Evolutionary conservation across 2,113 vertebrate species (phyloP), one percentile per base, ranked within the genome.

Genomic region (Peromyscus leucopus): DNA sequence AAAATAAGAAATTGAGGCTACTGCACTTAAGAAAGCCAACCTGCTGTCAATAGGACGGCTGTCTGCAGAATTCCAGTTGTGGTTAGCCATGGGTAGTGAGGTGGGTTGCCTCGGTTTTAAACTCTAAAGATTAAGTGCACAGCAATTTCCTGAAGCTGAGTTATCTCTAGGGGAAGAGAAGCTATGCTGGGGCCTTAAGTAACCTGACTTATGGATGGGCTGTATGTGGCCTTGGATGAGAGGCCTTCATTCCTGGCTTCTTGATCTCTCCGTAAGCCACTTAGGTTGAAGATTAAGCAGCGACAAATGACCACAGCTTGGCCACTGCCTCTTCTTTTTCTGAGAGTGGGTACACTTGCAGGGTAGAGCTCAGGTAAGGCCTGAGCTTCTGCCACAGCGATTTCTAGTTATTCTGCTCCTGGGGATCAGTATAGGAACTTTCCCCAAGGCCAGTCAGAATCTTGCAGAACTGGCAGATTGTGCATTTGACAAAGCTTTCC

Each of bases 81-180:
- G 83, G 24, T 74, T 0, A 2, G 26, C 42, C 1, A 1, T 59
- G 39, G 85, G 65, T 48, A 46, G 75, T 63, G 57, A 92, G 83
- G 78, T 86, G 33, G 22, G 94, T 78, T 93, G 71, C 85, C 85
- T 90, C 75, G 80, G 84, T 75, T 61, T 89, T 94, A 83, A 93
- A n/a, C 59, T 95, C 76, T 83, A n/a, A 76, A 90, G 95, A 96
- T 97, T 96, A 97, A 97, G 95, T 83, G 76, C 31, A 89, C 67
- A 96, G 94, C 92, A 95, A 46, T 96, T 98, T 97, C 95, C 96
- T 97, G 95, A 95, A 95, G 79, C 71, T 0, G 16, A 92, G 36
- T 90, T 97, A 98, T 95, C 90, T 96, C 92, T 90, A 92, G 79
- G 80, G 92, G 93, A 85, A 96, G 75, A 97, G 75, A 96, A 95